phyloP scores from a whole-genome alignment of 2,797 vertebrate species.

The Pseudotriccus pelzelni region DNA sequence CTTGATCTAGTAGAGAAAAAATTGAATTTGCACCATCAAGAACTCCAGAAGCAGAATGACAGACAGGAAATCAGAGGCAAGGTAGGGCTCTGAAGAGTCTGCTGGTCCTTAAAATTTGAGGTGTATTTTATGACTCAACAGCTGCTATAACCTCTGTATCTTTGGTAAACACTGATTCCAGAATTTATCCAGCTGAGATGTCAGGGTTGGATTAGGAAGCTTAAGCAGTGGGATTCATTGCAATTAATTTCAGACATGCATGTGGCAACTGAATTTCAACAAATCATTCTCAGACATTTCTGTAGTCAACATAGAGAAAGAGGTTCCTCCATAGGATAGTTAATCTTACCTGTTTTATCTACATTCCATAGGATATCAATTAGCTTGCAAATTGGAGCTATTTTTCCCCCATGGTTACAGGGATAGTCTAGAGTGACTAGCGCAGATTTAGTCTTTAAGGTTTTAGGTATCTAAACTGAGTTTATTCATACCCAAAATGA shows the following conservation, averaged over 20 bases:
- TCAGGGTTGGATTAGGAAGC: not conserved
- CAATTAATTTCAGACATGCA: not conserved
- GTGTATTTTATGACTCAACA: not conserved
- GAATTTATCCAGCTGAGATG: not conserved
- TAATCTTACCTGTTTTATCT: not conserved
- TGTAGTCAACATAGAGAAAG: not conserved
- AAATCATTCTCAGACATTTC: not conserved
- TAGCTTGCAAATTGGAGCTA: not conserved
- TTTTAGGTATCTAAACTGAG: not conserved
- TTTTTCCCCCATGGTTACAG: not conserved
- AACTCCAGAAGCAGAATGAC: not conserved
- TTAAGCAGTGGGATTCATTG: not conserved
- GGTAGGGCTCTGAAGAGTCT: not conserved
- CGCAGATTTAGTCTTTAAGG: not conserved
- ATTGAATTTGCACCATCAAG: not conserved
- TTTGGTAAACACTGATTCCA: not conserved
- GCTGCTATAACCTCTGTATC: not conserved
- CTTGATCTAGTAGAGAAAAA: not conserved
- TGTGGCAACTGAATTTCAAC: not conserved
- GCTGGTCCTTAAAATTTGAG: not conserved
- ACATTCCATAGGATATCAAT: not conserved
- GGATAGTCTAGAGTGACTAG: not conserved
- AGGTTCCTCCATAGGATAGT: not conserved
- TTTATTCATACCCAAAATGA: not conserved
- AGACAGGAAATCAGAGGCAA: not conserved